These are phyloP conservation scores for Crocodylus rhombifer DNA, from an alignment of 2,797 vertebrate genomes.

Conservation along the genomic window DNA sequence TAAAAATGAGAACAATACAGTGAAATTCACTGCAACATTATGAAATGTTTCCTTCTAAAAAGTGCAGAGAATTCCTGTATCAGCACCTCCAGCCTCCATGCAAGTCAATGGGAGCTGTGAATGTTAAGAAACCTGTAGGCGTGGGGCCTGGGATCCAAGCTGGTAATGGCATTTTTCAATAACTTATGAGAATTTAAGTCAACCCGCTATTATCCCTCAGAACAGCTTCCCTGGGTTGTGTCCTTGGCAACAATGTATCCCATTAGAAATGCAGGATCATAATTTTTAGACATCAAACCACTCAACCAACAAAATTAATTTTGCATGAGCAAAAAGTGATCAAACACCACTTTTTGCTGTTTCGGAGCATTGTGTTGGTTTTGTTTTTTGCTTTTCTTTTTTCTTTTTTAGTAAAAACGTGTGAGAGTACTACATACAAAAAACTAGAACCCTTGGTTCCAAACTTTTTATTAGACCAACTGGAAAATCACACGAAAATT, in stretches of 20 bases:
- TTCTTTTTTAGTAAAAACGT: background rate
- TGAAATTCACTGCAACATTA: no score
- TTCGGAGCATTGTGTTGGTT: background rate
- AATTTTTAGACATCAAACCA: conserved; percentile 16
- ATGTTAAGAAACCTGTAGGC: background rate
- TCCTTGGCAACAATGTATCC: background rate
- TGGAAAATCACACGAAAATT: no score
- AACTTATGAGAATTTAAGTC: background rate
- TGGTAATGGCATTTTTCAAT: background rate
- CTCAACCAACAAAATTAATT: background rate
- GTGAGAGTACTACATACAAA: background rate
- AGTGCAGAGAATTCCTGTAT: background rate
- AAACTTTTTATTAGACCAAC: no score
- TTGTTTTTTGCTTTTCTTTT: background rate
- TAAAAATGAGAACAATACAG: background rate
- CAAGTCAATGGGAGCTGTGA: background rate
- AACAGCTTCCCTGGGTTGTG: background rate
- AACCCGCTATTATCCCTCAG: background rate
- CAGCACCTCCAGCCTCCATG: background rate
- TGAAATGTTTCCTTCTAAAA: no score
- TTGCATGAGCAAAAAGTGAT: conserved; percentile 26
- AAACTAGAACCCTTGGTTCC: no score
- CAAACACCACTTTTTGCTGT: background rate
- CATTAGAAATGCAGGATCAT: conserved; percentile 9
- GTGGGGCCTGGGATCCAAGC: background rate